Conservation (phyloP, 1,140 invertebrate genomes). For the Penaeus vannamei region DNA sequence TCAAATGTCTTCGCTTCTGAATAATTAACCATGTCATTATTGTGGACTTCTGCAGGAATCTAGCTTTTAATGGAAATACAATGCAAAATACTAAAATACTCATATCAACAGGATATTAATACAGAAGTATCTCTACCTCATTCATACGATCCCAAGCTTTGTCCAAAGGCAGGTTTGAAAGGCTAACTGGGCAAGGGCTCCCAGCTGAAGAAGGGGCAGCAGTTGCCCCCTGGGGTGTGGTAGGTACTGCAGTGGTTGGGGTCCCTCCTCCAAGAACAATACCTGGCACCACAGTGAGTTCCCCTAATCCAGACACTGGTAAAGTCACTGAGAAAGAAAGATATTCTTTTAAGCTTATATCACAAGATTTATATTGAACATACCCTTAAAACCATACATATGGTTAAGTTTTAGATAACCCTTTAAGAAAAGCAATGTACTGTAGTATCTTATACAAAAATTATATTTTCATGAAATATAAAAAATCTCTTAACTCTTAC, state of each 20-base stretch:
- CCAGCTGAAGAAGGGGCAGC: background rate
- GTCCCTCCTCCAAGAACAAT: conserved; percentile 38
- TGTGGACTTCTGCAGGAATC: too few species aligned
- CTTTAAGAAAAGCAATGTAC: too few species aligned
- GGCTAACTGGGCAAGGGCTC: background rate
- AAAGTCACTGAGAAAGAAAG: conserved; percentile 45
- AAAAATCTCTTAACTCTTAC: too few species aligned
- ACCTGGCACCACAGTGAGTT: conserved; percentile 49
- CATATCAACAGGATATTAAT: background rate
- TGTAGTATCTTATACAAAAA: too few species aligned
- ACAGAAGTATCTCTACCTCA: conserved; percentile 30
- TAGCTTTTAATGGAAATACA: background rate
- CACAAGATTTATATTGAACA: background rate
- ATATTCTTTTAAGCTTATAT: background rate
- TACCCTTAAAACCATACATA: background rate
- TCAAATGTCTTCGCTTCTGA: too few species aligned
- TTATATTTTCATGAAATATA: too few species aligned
- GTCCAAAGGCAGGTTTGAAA: conserved; percentile 47
- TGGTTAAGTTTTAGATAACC: too few species aligned
- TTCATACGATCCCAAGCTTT: conserved; percentile 61
- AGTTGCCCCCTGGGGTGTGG: background rate
- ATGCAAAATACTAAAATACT: background rate
- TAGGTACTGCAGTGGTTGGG: background rate
- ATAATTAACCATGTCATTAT: too few species aligned
- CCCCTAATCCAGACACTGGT: conserved; percentile 55